Percentiles rank a stretch among this genome's conserved stretches.
These are phyloP conservation scores for Sternarchorhynchus goeldii DNA, from an alignment of 2,797 vertebrate species.

Conservation along the genomic window DNA sequence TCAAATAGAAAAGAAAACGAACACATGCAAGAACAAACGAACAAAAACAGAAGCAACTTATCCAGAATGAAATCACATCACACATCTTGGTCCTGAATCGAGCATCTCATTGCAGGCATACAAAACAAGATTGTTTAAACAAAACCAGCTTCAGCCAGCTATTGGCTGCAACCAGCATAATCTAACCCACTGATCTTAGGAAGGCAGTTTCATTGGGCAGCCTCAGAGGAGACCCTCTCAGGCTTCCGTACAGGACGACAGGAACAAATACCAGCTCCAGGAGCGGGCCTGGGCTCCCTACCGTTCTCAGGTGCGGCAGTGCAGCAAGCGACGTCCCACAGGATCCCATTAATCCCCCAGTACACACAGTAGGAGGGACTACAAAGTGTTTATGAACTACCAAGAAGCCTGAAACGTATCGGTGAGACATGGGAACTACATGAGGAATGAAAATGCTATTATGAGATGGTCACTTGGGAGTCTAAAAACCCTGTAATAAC, in stretches of 20 bases:
- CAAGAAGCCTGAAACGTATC: not conserved
- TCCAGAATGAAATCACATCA: conserved; percentile 30
- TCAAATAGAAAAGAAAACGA: conserved; percentile 47
- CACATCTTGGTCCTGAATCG: conserved; percentile 55
- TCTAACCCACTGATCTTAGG: conserved; percentile 30
- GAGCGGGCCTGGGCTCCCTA: not conserved
- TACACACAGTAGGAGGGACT: not conserved
- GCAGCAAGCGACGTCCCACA: not conserved
- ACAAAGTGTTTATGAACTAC: not conserved
- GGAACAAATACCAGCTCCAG: not conserved
- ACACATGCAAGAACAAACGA: conserved; percentile 42
- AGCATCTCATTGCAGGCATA: conserved; percentile 44
- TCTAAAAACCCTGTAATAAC: not conserved
- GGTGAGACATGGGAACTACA: not conserved
- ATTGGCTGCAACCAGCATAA: conserved; percentile 38
- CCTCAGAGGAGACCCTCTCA: conserved; percentile 16
- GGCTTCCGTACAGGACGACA: not conserved
- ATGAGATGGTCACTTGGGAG: not conserved
- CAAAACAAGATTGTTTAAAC: conserved; percentile 36
- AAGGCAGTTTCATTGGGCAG: conserved; percentile 34
- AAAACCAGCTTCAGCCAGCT: conserved; percentile 42
- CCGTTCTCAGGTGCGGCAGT: not conserved
- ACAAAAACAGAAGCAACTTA: conserved; percentile 30
- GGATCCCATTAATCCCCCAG: not conserved
- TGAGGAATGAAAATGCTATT: not conserved